These are phyloP conservation scores for Drosophila fulvimacula DNA, from an alignment of 2,888 invertebrate species.

Conservation along the genomic window DNA sequence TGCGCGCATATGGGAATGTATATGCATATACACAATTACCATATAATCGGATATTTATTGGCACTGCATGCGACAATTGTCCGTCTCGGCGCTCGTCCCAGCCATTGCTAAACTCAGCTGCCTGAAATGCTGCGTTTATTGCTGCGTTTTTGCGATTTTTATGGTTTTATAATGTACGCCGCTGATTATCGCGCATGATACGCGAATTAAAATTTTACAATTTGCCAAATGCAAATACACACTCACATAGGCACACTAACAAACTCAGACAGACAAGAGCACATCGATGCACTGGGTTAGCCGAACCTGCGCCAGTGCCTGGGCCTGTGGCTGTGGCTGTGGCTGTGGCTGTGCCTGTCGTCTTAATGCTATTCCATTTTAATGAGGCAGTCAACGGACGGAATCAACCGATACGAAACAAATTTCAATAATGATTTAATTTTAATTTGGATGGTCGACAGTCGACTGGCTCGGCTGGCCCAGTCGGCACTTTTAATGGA, in stretches of 20 bases:
- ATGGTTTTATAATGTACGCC: constrained; percentile 80
- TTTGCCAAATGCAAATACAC: constrained; percentile 76
- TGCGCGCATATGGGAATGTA: not conserved
- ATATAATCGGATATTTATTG: constrained; percentile 78
- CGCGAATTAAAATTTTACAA: constrained; percentile 79
- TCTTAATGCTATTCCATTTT: constrained; percentile 53
- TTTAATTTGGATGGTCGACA: constrained; percentile 72
- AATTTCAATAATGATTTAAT: constrained; percentile 82
- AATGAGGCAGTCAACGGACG: constrained; percentile 53
- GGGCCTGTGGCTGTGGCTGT: too few relatives aligned
- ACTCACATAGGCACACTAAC: constrained; percentile 8
- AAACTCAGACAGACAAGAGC: not conserved
- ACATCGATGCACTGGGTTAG: constrained; percentile 23
- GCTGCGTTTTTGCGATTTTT: constrained; percentile 77
- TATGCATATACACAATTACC: constrained; percentile 63
- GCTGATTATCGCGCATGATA: constrained; percentile 80
- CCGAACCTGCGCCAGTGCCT: constrained; percentile 27
- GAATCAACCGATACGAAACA: constrained; percentile 49
- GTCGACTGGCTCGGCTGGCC: not conserved
- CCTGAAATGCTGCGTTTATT: constrained; percentile 57
- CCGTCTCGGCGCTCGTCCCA: constrained; percentile 13
- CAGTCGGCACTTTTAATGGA: constrained; percentile 50
- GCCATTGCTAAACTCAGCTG: constrained; percentile 6
- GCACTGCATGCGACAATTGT: constrained; percentile 77
- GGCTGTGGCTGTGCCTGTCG: constrained; percentile 34